Evolutionary conservation across 2,113 vertebrate species (phyloP), one percentile per base, ranked within the genome.

Genomic region (Galeopterus variegatus): DNA sequence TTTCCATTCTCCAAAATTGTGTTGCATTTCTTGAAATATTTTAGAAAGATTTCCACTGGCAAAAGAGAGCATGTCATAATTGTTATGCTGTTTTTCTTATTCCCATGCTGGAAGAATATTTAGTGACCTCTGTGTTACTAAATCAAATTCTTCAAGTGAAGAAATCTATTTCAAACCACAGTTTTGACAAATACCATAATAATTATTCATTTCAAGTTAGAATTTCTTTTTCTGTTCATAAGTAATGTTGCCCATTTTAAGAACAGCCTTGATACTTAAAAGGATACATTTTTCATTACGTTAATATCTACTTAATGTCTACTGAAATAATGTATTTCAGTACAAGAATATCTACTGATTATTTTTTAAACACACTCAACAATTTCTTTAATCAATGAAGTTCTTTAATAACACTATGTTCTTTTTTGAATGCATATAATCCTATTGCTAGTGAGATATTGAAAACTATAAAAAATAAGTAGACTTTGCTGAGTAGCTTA

Each of bases 141-240:
- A 93, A 58, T 86, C 24, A 88, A 56, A 73, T 93, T 62, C 60
- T 92, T 95, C 13, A 82, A 82, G 67, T n/a, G 28, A 77, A 60
- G 21, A 86, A 81, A 96, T 82, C 45, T 67, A 94, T 94, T 94
- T 67, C 26, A 95, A 89, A 94, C 45, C 15, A 75, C 50, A 85
- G 36, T 82, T 36, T 97, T 97, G 80, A 93, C n/a, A 87, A 90
- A 82, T 93, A 77, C 56, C 23, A 86, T 87, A 77, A 62, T 92
- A 94, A 95, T 93, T 94, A 96, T 45, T 73, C 36, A 87, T 26
- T 90, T 89, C 41, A 90, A 82, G 33, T 87, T 11, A 90, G 54
- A 95, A 56, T 70, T 73, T 89, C 45, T 85, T 92, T 90, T 60
- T 21, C 28, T 90, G 26, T 93, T 94, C 62, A 79, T 73, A 89